Conservation (phyloP, 1,140 invertebrate species). For the Heliconius hermathena region DNA sequence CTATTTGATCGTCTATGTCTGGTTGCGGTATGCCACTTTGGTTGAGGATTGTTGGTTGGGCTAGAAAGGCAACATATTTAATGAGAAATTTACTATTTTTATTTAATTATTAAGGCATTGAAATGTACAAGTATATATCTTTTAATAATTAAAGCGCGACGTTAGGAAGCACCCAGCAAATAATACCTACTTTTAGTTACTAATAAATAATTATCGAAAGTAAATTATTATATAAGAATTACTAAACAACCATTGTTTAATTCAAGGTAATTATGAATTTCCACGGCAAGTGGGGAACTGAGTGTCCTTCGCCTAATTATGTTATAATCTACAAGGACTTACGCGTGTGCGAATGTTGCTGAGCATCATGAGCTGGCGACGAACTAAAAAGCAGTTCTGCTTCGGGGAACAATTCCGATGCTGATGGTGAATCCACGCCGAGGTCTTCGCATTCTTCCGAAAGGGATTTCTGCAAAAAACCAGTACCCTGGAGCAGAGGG, state of each 20-base stretch:
- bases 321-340: constrained; percentile 31
- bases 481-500: constrained; percentile 33
- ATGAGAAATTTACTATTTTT: no score
- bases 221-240: no score
- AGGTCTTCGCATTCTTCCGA: constrained; percentile 90
- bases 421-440: constrained; percentile 89
- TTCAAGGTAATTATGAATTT: no score
- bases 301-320: no score
- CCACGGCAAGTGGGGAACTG: no score
- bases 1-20: constrained; percentile 70
- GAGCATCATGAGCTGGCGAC: constrained; percentile 71
- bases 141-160: no score
- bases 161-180: no score
- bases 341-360: constrained; percentile 67
- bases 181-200: no score
- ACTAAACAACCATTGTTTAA: no score
- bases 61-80: constrained; percentile 45
- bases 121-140: no score
- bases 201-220: no score
- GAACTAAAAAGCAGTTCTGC: constrained; percentile 86
- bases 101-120: no score
- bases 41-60: constrained; percentile 56
- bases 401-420: constrained; percentile 89
- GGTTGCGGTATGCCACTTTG: constrained; percentile 60
- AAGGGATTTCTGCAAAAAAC: constrained; percentile 84